A percentile compares a stretch with the other conserved stretches of the same genome.
Conservation (phyloP, 2,797 vertebrate species). For the Bradypodion ventrale region DNA sequence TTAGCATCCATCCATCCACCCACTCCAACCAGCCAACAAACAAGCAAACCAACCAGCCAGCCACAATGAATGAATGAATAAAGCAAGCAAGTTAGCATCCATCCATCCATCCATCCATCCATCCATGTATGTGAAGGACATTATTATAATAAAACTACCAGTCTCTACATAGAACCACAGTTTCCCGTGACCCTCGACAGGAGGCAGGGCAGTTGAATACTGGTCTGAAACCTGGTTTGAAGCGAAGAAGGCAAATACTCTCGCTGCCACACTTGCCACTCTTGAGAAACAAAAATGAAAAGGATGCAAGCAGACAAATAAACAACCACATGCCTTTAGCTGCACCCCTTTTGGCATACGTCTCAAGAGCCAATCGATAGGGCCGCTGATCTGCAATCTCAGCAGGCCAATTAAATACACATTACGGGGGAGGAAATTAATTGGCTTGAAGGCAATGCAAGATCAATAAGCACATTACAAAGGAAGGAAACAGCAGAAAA, state of each 20-base stretch:
- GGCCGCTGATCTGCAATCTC: conserved; percentile 20
- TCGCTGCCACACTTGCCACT: neutral
- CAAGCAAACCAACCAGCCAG: no score
- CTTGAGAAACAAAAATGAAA: neutral
- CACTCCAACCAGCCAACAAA: no score
- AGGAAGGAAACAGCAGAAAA: neutral
- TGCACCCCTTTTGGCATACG: neutral
- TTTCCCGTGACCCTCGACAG: neutral
- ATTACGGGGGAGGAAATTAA: conserved; percentile 11
- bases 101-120: no score
- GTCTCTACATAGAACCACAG: neutral
- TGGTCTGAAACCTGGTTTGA: neutral
- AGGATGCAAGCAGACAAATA: neutral
- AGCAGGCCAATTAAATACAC: conserved; percentile 17
- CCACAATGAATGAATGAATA: no score
- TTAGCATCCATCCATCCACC: no score
- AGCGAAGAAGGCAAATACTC: neutral
- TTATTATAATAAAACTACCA: neutral
- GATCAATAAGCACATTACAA: conserved; percentile 9
- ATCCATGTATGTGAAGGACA: neutral
- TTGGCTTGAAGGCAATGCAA: conserved; percentile 30
- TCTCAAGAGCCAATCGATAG: conserved; percentile 29
- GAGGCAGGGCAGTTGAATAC: neutral
- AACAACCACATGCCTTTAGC: conserved; percentile 49
- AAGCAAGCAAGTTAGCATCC: no score